Evolutionary conservation across 2,113 vertebrate genomes (phyloP).

Genomic region (Albula goreensis): DNA sequence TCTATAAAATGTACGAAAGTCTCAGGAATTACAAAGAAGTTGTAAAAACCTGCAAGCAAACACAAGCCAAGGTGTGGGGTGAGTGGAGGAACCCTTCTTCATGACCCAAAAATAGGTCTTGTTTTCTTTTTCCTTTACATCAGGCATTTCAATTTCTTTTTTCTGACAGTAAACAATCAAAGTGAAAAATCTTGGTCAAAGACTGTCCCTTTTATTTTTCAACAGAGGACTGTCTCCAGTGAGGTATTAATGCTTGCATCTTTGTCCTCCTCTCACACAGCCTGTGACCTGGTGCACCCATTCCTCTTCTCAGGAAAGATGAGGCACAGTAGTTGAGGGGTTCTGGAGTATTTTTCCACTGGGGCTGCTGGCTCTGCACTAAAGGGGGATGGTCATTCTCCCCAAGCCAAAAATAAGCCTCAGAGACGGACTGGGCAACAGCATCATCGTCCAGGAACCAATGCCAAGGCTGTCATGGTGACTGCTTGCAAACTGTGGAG

Average conservation of each 20-base stretch:
- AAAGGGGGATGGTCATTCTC: background rate
- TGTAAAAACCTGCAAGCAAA: no score
- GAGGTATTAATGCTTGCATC: background rate
- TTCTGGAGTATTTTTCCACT: conserved; percentile 7
- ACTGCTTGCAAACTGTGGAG: background rate
- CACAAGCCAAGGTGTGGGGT: no score
- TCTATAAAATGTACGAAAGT: no score
- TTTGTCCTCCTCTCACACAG: background rate
- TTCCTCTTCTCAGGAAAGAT: background rate
- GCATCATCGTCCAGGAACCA: background rate
- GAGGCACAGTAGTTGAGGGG: background rate
- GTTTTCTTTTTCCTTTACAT: no score
- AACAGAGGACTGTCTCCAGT: no score
- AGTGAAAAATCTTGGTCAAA: no score
- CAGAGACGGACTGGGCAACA: background rate
- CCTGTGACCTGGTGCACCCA: background rate
- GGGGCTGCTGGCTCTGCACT: background rate
- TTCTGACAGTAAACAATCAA: no score
- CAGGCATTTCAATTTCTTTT: no score
- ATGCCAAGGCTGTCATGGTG: conserved; percentile 12
- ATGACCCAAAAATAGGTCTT: no score
- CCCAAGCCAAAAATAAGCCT: conserved; percentile 13
- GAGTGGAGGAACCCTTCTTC: no score
- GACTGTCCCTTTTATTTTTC: no score
- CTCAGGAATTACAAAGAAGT: no score